Base-by-base conservation (phyloP, 2,797 vertebrate species). In the Urophycis tenuis region DNA sequence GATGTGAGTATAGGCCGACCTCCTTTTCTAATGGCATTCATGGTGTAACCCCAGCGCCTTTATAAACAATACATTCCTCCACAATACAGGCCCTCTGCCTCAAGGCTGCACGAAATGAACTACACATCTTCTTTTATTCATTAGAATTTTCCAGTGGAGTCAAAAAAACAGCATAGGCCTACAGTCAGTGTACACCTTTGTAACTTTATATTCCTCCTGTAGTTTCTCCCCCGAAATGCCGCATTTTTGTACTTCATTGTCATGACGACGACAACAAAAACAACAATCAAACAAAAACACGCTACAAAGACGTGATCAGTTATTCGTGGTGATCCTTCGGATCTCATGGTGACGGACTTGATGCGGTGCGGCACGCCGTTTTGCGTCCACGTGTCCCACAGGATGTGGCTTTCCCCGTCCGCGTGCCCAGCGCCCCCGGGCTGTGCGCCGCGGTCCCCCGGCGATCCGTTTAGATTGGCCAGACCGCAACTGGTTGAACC, bases 341-440 rank as follows among this genome's bases (percentile, higher is more conserved):
- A 98, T 93, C 91, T 97, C 95, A 97, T 96, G 1, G 96, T 96
- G 83, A 93, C 96, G 9, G 95, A 95, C 88, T 94, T 97, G 85
- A 97, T 96, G 85, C 86, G 91, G 85, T 95, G 85, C 25, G 89
- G 89, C 19, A 92, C 84, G 15, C 92, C 93, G 7, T 90, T 93
- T 79, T 90, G 88, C 80, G 90, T 95, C 96, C 96, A 97, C 0
- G 95, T 97, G 84, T 94, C 93, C 96, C 96, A 97, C 75, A 90
- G 92, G 86, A 97, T 95, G 75, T 91, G 91, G 0, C 88, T 91
- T 80, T 84, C 84, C 79, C 77, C 81, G 6, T 82, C 79, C 74
- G 81, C 86, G 79, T 88, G 86, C 78, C 81, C 91, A 32, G 95
- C 94, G 17, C 39, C 3, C 14, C 39, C 39, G 11, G 39, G 45